A percentile compares a stretch with the other conserved stretches of the same genome.
phyloP scores from a whole-genome alignment of 2,113 vertebrate species.

The Anolis carolinensis region DNA sequence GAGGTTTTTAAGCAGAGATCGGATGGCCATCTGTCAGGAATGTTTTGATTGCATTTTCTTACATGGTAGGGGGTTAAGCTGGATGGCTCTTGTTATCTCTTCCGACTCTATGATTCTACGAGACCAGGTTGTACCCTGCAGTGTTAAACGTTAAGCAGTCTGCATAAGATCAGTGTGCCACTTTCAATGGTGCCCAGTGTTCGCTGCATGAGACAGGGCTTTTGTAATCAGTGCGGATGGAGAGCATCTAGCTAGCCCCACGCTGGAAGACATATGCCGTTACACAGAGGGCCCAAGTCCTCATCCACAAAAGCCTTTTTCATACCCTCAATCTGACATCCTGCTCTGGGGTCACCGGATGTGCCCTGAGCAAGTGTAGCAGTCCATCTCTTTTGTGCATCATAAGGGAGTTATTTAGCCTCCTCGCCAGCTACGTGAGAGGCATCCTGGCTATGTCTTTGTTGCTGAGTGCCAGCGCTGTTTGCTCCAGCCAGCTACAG shows the following conservation, averaged over 20 bases:
- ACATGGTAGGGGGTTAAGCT: too few relatives aligned
- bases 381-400: not conserved
- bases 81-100: too few relatives aligned
- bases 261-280: not conserved
- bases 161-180: too few relatives aligned
- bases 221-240: not conserved
- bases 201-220: not conserved
- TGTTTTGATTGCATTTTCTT: too few relatives aligned
- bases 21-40: too few relatives aligned
- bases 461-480: not conserved
- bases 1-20: too few relatives aligned
- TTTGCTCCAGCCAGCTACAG: not conserved
- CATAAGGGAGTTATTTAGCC: conserved; percentile 23
- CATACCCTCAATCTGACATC: not conserved
- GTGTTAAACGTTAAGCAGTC: not conserved
- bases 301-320: conserved; percentile 33
- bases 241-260: not conserved
- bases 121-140: not conserved
- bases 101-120: too few relatives aligned
- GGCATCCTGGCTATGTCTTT: not conserved
- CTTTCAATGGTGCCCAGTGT: not conserved
- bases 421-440: not conserved
- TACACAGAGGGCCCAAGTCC: not conserved
- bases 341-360: conserved; percentile 9
- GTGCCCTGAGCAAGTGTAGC: not conserved